Percentiles rank a stretch among this genome's conserved stretches.
These are phyloP conservation scores for Ahaetulla prasina DNA, from an alignment of 2,113 vertebrate genomes.

Conservation along the genomic window DNA sequence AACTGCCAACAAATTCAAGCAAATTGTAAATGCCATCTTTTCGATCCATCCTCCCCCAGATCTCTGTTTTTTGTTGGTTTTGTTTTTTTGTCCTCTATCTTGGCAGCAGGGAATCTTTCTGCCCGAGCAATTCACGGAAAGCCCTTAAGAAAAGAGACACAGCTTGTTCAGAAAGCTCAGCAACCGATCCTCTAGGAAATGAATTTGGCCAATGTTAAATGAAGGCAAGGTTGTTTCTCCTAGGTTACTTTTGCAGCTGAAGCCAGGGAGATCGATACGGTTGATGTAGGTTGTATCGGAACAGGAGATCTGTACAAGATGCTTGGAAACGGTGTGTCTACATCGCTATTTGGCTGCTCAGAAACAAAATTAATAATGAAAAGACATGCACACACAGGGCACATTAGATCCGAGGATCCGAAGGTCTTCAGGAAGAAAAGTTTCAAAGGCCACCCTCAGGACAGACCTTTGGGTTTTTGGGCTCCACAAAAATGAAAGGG, in stretches of 20 bases:
- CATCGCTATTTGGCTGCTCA: background rate
- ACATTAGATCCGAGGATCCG: background rate
- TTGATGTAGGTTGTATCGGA: conserved; percentile 20
- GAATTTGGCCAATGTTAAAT: background rate
- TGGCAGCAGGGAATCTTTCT: background rate
- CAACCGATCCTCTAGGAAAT: background rate
- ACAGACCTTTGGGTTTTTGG: background rate
- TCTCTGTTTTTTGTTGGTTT: background rate
- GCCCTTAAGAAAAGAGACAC: background rate
- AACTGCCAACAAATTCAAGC: background rate
- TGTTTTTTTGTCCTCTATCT: background rate
- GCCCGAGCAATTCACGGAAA: background rate
- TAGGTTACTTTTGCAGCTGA: background rate
- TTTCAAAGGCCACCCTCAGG: background rate
- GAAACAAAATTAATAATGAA: conserved; percentile 12
- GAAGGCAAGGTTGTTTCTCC: background rate
- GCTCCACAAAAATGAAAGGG: background rate
- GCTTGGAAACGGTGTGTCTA: conserved; percentile 2
- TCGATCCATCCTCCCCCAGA: background rate
- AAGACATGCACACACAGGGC: background rate
- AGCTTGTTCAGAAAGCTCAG: background rate
- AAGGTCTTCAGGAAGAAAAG: background rate
- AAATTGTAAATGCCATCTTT: background rate
- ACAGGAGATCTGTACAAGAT: background rate
- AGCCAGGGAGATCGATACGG: background rate